Evolutionary conservation across 2,888 invertebrate species (phyloP).

Genomic region (Pseudanteris insignis): DNA sequence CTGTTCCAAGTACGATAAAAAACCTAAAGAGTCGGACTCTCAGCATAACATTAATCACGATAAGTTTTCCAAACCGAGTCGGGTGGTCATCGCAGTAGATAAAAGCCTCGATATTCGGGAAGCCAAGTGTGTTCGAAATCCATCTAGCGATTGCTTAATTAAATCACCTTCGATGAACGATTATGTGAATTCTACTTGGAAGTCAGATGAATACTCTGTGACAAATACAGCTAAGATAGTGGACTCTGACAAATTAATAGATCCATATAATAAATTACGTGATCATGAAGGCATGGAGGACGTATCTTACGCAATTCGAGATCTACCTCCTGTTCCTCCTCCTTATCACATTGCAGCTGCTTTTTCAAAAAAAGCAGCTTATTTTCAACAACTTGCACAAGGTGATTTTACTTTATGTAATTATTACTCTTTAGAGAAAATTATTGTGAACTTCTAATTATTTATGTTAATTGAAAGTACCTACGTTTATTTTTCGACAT

Average conservation of each 20-base stretch:
- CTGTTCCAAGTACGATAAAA: constrained; percentile 50
- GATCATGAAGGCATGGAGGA: constrained; percentile 21
- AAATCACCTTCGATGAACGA: constrained; percentile 60
- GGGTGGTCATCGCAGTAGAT: constrained; percentile 59
- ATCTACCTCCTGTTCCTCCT: constrained; percentile 70
- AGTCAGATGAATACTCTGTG: constrained; percentile 61
- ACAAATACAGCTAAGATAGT: constrained; percentile 61
- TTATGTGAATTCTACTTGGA: constrained; percentile 63
- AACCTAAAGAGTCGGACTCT: constrained; percentile 45
- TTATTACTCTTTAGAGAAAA: too few species aligned
- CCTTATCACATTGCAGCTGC: constrained; percentile 87
- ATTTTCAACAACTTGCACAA: constrained; percentile 59
- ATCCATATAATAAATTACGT: constrained; percentile 51
- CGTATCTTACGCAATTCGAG: constrained; percentile 49
- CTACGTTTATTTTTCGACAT: too few species aligned
- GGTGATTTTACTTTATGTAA: too few species aligned
- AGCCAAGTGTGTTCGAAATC: constrained; percentile 63
- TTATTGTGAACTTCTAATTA: too few species aligned
- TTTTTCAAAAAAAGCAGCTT: constrained; percentile 79
- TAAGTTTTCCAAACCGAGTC: constrained; percentile 54
- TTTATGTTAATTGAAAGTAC: too few species aligned
- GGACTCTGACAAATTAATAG: constrained; percentile 60
- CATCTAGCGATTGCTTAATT: constrained; percentile 57
- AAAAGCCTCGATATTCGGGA: constrained; percentile 63
- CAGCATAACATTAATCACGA: constrained; percentile 49